phyloP scores from a whole-genome alignment of 2,888 invertebrate genomes.

The Phaedon cochleariae region DNA sequence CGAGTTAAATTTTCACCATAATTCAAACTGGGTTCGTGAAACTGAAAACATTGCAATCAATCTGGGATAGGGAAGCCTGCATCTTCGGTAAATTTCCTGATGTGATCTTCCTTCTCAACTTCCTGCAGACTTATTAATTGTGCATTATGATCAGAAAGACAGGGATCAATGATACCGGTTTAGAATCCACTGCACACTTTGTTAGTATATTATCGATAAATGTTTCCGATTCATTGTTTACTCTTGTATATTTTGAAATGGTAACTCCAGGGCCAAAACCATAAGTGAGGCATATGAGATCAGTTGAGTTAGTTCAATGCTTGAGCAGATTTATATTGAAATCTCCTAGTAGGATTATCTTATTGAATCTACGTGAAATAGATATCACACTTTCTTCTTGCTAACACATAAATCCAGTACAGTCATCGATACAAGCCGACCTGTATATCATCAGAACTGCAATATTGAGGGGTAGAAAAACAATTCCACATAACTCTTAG shows the following conservation, averaged over 20 bases:
- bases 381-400: not conserved
- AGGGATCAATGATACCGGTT: not conserved
- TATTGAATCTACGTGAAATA: not conserved
- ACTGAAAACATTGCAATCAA: too few species aligned
- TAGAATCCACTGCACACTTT: not conserved
- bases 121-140: not conserved
- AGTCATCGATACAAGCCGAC: not conserved
- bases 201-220: not conserved
- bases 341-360: not conserved
- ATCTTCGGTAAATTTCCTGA: too few species aligned
- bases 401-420: not conserved
- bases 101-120: too few species aligned
- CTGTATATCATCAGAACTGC: not conserved
- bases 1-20: too few species aligned
- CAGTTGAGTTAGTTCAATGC: not conserved
- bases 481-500: not conserved
- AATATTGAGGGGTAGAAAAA: not conserved
- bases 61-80: too few species aligned
- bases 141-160: not conserved
- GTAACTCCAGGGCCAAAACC: not conserved
- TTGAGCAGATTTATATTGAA: not conserved
- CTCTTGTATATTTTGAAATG: slow-evolving; percentile 1
- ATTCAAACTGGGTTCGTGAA: too few species aligned
- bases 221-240: not conserved
- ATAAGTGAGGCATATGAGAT: not conserved